Evolutionary conservation across 1,140 invertebrate species (phyloP).

Genomic region (Chionoecetes opilio): DNA sequence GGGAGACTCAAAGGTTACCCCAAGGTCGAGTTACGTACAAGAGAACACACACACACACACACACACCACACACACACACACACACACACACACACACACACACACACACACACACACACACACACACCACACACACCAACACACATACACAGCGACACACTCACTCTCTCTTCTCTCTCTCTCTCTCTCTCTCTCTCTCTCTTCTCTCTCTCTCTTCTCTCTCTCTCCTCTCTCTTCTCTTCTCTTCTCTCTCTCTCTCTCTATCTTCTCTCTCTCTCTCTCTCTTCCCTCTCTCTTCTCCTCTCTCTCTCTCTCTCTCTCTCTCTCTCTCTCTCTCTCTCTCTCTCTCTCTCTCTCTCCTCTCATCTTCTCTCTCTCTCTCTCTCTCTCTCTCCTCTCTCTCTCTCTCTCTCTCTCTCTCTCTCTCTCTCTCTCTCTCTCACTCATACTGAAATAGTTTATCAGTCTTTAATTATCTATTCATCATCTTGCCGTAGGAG

Average conservation of each 20-base stretch:
- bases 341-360: neutral
- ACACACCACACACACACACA: no score
- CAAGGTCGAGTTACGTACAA: no score
- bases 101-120: no score
- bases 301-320: neutral
- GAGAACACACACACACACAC: no score
- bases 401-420: neutral
- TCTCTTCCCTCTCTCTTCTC: neutral
- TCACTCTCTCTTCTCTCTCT: no score
- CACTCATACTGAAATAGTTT: no score
- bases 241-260: neutral
- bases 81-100: no score
- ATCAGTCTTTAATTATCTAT: neutral
- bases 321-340: neutral
- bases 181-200: neutral
- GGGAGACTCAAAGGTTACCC: no score
- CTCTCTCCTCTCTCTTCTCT: neutral
- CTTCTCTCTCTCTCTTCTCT: neutral
- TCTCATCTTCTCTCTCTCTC: neutral
- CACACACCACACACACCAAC: no score
- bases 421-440: constrained; percentile 27
- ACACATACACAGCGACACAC: no score
- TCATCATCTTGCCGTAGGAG: neutral
- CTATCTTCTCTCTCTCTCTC: neutral
- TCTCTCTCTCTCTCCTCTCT: neutral